Conservation (phyloP, 1,140 invertebrate genomes). For the Zaprionus taronus region DNA sequence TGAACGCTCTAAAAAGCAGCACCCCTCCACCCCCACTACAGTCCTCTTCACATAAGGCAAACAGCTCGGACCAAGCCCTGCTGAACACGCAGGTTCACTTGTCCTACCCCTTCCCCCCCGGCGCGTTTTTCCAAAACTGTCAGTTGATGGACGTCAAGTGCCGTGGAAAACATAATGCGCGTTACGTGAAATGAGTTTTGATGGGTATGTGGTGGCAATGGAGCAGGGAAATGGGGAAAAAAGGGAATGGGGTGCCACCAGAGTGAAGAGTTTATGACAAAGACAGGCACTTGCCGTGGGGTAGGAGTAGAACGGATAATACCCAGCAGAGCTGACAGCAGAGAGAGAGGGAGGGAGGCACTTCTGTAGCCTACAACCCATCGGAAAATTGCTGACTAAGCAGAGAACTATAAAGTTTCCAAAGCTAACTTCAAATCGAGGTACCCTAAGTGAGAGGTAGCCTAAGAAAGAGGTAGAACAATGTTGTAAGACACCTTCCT, state of each 20-base stretch:
- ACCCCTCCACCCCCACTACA: not conserved
- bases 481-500: too few species aligned
- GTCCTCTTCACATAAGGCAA: not conserved
- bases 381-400: not conserved
- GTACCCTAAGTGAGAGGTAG: too few species aligned
- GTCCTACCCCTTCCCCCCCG: not conserved
- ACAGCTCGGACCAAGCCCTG: slow-evolving; percentile 41
- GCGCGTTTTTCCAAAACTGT: slow-evolving; percentile 54
- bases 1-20: slow-evolving; percentile 20
- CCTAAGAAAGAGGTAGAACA: too few species aligned
- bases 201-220: slow-evolving; percentile 46
- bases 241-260: not conserved
- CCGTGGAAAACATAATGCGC: slow-evolving; percentile 79
- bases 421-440: not conserved
- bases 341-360: not conserved
- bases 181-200: slow-evolving; percentile 78
- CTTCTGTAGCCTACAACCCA: not conserved
- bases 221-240: not conserved
- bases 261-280: slow-evolving; percentile 40
- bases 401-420: not conserved
- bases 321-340: not conserved
- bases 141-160: slow-evolving; percentile 74
- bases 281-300: slow-evolving; percentile 48
- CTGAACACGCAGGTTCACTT: slow-evolving; percentile 28
- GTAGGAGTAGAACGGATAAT: slow-evolving; percentile 13